Evolutionary conservation across 2,113 vertebrate genomes (phyloP), one percentile per base, ranked within the genome.

Genomic region (Rutilus rutilus): DNA sequence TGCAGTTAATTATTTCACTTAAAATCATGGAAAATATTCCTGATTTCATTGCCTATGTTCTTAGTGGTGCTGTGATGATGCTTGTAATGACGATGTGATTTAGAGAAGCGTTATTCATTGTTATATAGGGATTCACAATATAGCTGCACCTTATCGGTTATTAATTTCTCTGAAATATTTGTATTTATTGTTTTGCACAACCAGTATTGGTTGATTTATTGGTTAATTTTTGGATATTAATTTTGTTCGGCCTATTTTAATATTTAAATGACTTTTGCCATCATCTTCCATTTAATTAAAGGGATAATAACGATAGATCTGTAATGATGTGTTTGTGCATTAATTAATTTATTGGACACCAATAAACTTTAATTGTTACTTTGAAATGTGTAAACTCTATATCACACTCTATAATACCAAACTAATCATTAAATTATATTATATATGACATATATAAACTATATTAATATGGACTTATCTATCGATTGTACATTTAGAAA

Each of bases 11-110:
- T 67, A 33, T 77, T 30, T 27, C 2, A 21, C 10, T 52, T n/a
- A 52, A 69, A 52, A 33, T 82, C 62, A 67, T 45, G 45, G 45
- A 69, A 69, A 36, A 21, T 15, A 81, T 81, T 30, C 60, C 7
- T 54, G n/a, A 65, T 81, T 81, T 67, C 10, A 23, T 47, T 47
- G 21, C 4, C 3, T 64, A 15, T 62, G 17, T 36, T 33, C 10
- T 57, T 33, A 78, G 17, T 21, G 54, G 10, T 36, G 54, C 52
- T 14, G 9, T 78, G 30, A 39, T 23, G 7, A 77, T 78, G 11
- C 15, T 27, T 25, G 52, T 23, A 27, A 36, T 69, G 7, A 67
- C 33, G 17, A 71, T 45, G 21, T 73, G 21, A 23, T 73, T 45
- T 73, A 45, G 21, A 42, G 36, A 45, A 5, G 1, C 21, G 9